Base-by-base conservation (phyloP, 2,797 vertebrate genomes). In the Clarias laeviceps region DNA sequence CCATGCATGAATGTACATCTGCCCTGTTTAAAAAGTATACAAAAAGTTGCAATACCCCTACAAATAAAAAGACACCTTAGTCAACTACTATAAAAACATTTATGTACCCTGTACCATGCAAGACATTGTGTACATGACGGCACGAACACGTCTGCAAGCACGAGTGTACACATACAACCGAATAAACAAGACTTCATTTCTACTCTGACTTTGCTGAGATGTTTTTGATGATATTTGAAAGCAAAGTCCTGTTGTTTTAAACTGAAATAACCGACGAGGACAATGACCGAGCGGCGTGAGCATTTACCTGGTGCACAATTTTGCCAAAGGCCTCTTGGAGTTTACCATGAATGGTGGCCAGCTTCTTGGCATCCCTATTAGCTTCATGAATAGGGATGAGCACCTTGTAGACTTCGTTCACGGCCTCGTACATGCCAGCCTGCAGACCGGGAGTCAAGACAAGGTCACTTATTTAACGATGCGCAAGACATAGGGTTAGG, bases 291-390 rank as follows among this genome's bases (percentile, higher is more conserved):
- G 20, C 15, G 77, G 54, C 27, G 50, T 8, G 72, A 86, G 82
- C 54, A 86, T 90, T 99, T 97, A 99, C 98, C 98, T 99, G 98
- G 89, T 99, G 98, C 80, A 99, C 97, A 82, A 99, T 99, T 96
- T 99, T 99, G 95, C 97, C 96, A 96, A 99, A 99, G 18, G 98
- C 98, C 93, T 99, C 98, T 91, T 99, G 98, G 72, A 99, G 98
- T 99, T 99, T 99, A 96, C 98, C 98, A 95, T 99, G 98, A 96
- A 99, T 99, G 88, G 97, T 95, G 85, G 98, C 97, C 15, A 99
- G 94, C 92, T 99, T 99, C 94, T 99, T 99, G 86, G 98, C 97
- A 17, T 99, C 98, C 89, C 98, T 95, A 91, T 97, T 99, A 88
- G 98, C 97, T 95, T 99, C 98, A 2, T 99, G 98, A 91, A 99